Base-by-base conservation (phyloP, 2,888 invertebrate species). In the Hecatera dysodea region DNA sequence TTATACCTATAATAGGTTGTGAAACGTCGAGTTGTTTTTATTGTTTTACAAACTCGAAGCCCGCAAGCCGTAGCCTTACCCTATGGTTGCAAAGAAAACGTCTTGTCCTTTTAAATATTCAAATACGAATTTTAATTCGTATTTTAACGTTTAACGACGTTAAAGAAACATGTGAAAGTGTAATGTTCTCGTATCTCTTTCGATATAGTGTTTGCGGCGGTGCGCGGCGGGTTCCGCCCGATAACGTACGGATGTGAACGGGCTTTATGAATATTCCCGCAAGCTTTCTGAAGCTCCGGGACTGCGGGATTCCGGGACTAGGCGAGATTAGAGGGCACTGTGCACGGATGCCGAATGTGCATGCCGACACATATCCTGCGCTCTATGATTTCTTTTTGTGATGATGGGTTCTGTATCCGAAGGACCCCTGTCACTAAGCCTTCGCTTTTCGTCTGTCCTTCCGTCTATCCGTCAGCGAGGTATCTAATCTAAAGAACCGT, bases 251-350 rank as follows among this genome's bases (percentile, higher is more conserved):
- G 89, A 89, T 87, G 90, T 77, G 82, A 86, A 77, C 83, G 75
- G 87, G 83, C 84, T 87, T 90, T 91, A 91, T 91, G 91, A 91
- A 91, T 90, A 90, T 91, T 91, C 90, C 83, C 82, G 86, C 86
- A 82, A 89, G 88, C 87, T 88, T 87, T 87, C 83, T 85, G 82
- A 81, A 75, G 71, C 85, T 75, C 69, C 64, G 77, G 76, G 61
- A 59, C 67, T 62, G 67, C 62, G 75, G 62, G 61, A 69, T 61
- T 56, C 56, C 64, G 70, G 67, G 84, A 69, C 77, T 57, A 60
- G 42, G 64, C 56, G 85, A 89, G 90, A 91, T 91, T 91, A 92
- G 87, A 85, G 84, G 84, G 83, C 88, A 88, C 86, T 85, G 86
- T 81, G 81, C 83, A 77, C 72, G 75, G 78, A 83, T 83, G 75